Percentiles rank a stretch among this genome's conserved stretches.
These are phyloP conservation scores for Xestia c-nigrum DNA, from an alignment of 2,888 invertebrate species.

Conservation along the genomic window DNA sequence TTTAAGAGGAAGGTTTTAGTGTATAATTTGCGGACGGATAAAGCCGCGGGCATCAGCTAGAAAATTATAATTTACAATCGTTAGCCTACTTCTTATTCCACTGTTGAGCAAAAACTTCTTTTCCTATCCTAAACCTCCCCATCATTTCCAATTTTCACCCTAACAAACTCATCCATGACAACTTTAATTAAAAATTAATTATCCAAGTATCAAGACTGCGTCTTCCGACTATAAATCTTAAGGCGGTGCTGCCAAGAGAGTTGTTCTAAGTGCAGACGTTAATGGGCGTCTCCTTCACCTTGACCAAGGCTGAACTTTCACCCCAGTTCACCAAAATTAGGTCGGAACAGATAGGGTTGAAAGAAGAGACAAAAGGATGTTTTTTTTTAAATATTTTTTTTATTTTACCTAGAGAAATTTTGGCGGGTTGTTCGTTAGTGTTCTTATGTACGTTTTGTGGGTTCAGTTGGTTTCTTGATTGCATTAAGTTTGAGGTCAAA, in stretches of 20 bases:
- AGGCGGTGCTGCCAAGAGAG: constrained; percentile 81
- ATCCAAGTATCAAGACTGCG: constrained; percentile 76
- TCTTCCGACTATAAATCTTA: constrained; percentile 78
- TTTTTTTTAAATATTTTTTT: constrained; percentile 22
- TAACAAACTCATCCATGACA: neutral
- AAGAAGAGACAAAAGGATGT: constrained; percentile 50
- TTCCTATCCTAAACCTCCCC: neutral
- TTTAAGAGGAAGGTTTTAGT: too few relatives aligned
- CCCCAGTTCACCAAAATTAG: constrained; percentile 81
- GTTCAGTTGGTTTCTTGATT: neutral
- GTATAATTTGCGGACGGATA: too few relatives aligned
- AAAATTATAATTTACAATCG: too few relatives aligned
- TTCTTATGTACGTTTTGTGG: neutral
- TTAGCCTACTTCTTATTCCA: neutral
- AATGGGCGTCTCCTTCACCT: constrained; percentile 88
- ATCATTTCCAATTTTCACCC: rapidly evolving
- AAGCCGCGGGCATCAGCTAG: too few relatives aligned
- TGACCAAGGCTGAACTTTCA: constrained; percentile 88
- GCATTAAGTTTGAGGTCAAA: neutral
- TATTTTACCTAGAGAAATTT: constrained; percentile 5
- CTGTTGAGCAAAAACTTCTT: too few relatives aligned
- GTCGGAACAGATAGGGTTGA: constrained; percentile 71
- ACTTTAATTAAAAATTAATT: constrained; percentile 52
- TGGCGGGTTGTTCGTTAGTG: neutral
- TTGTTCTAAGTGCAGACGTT: constrained; percentile 88